Base-by-base conservation (phyloP, 2,113 vertebrate genomes). In the Cacatua alba region DNA sequence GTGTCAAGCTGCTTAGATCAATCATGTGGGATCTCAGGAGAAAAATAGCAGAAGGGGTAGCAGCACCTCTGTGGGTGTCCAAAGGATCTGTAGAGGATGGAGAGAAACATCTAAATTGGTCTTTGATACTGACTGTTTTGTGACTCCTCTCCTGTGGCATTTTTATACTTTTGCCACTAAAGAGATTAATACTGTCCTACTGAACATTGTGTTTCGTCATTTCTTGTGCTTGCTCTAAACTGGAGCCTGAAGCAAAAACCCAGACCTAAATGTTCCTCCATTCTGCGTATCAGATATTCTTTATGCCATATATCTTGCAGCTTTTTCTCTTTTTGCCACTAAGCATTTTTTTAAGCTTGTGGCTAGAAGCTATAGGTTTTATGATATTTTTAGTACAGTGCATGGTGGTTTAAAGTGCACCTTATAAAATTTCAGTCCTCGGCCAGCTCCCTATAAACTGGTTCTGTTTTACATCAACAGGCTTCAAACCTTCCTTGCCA, bases 351-450 rank as follows among this genome's bases (percentile, higher is more conserved):
- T 95, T 88, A 96, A 91, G 82, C 65, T 86, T 88, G 86, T 96
- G 92, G 94, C 95, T 96, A 85, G 95, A 93, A 97, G 95, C 83
- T 92, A 82, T 90, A 68, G 48, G 64, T 94, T 97, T 97, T 95
- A 96, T 75, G 24, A 68, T 96, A 95, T 94, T 94, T 96, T 97
- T 92, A 96, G 95, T 96, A 84, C 57, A 60, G 80, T 95, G 94
- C 83, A 90, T 94, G 94, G 90, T 94, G 94, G 88, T 95, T 96
- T 94, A 96, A 97, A 97, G 95, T 76, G 90, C 90, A 96, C 95
- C 95, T 95, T 96, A 84, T 97, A 97, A 97, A 97, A 95, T 74
- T 82, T 90, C 95, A 94, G 88, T 96, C 96, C 57, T 95, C 92
- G 87, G 95, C 86, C 94, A 95, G 88, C 62, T 95, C 92, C 83